phyloP scores from a whole-genome alignment of 2,888 invertebrate genomes.

The Acanthosepion esculentum region DNA sequence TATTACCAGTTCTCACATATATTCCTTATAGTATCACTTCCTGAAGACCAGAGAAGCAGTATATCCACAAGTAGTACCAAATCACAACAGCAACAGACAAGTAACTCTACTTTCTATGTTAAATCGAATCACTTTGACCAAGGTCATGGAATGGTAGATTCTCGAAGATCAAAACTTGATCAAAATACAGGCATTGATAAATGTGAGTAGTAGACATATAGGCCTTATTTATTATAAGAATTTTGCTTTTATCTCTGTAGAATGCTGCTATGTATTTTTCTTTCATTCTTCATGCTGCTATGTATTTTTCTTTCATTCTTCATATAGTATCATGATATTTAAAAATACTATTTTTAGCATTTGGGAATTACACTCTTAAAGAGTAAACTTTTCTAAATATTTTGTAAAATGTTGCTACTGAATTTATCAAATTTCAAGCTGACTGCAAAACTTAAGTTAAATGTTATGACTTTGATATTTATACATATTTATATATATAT shows the following conservation, averaged over 20 bases:
- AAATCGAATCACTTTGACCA: not conserved
- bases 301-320: too few relatives aligned
- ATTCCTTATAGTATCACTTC: not conserved
- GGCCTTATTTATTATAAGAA: not conserved
- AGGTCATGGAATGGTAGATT: not conserved
- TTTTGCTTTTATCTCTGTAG: not conserved
- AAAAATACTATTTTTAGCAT: too few relatives aligned
- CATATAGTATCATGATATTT: too few relatives aligned
- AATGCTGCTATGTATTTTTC: too few relatives aligned
- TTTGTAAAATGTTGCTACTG: too few relatives aligned
- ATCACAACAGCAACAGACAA: not conserved
- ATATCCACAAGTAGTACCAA: not conserved
- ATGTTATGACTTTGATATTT: too few relatives aligned
- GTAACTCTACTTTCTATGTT: not conserved
- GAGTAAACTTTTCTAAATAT: too few relatives aligned
- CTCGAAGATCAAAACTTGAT: not conserved
- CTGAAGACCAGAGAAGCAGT: conserved; percentile 1
- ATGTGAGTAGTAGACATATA: conserved; percentile 48
- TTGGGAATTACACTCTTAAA: too few relatives aligned
- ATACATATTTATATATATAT: too few relatives aligned
- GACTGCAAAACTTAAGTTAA: too few relatives aligned
- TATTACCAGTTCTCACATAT: not conserved
- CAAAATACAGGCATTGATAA: conserved; percentile 51
- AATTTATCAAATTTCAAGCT: too few relatives aligned
- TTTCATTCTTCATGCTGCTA: too few relatives aligned